Evolutionary conservation across 2,888 invertebrate genomes (phyloP).

Genomic region (Andrena bicolor): DNA sequence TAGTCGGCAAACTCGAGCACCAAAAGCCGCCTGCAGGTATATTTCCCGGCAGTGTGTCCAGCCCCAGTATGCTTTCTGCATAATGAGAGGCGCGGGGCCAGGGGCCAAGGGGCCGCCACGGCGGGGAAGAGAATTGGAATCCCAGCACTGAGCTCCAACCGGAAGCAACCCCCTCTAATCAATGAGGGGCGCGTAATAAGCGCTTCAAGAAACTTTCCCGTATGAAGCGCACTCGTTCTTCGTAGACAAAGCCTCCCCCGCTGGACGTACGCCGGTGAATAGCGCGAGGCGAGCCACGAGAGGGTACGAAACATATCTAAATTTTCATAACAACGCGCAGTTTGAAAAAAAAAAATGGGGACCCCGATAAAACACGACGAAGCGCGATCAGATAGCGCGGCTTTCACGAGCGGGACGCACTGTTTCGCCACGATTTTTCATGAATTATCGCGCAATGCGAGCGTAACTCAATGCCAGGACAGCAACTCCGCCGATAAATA

Average conservation of each 20-base stretch:
- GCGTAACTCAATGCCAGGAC: conserved; percentile 19
- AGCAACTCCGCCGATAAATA: conserved; percentile 48
- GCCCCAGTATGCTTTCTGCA: conserved; percentile 60
- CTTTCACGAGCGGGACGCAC: background rate
- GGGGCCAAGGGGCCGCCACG: background rate
- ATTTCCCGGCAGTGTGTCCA: conserved; percentile 61
- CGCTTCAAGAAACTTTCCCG: conserved; percentile 11
- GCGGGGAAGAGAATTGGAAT: conserved; percentile 43
- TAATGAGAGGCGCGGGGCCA: conserved; percentile 47
- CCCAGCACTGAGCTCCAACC: conserved; percentile 18
- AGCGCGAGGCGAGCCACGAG: background rate
- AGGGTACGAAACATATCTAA: background rate
- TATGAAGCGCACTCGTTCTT: background rate
- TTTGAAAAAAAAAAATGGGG: background rate
- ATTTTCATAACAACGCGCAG: background rate
- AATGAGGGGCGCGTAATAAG: conserved; percentile 50
- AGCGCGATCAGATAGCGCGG: background rate
- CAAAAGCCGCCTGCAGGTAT: conserved; percentile 61
- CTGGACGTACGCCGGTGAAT: no score
- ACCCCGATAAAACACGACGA: background rate
- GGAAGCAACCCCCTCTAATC: conserved; percentile 43
- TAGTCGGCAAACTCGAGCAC: conserved; percentile 62
- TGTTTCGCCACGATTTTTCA: conserved; percentile 13
- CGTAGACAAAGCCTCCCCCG: background rate
- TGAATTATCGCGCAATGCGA: conserved; percentile 21